Conservation (phyloP, 2,113 vertebrate genomes). For the Chauna torquata region DNA sequence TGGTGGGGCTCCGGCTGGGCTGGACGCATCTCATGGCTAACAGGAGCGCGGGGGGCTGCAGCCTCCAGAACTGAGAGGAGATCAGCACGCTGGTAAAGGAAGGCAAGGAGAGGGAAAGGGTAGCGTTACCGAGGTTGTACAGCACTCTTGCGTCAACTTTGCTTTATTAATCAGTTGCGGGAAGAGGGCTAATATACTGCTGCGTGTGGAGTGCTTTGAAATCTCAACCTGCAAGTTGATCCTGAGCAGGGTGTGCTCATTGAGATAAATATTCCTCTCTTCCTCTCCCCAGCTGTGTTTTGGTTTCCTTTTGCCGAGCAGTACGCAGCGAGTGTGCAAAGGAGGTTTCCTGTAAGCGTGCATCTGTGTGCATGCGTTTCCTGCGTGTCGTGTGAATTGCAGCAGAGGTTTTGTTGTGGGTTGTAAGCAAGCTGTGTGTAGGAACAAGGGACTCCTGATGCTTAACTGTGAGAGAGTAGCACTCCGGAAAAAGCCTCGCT, state of each 20-base stretch:
- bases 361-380: not conserved
- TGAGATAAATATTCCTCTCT: not conserved
- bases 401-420: not conserved
- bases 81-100: not conserved
- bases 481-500: not conserved
- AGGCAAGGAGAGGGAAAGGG: not conserved
- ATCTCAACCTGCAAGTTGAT: accelerated
- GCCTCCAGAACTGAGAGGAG: not conserved
- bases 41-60: accelerated
- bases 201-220: not conserved
- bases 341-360: not conserved
- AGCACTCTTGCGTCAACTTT: accelerated
- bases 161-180: not conserved
- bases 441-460: not conserved
- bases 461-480: not conserved
- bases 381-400: accelerated
- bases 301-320: not conserved
- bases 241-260: not conserved
- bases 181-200: not conserved
- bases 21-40: not conserved
- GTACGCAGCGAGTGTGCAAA: not conserved
- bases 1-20: not conserved
- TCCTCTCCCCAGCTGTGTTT: not conserved
- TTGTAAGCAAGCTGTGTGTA: accelerated
- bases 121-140: accelerated